A percentile compares a stretch with the other conserved stretches of the same genome.
Conservation (phyloP, 2,113 vertebrate genomes). For the Hydrolagus affinis region DNA sequence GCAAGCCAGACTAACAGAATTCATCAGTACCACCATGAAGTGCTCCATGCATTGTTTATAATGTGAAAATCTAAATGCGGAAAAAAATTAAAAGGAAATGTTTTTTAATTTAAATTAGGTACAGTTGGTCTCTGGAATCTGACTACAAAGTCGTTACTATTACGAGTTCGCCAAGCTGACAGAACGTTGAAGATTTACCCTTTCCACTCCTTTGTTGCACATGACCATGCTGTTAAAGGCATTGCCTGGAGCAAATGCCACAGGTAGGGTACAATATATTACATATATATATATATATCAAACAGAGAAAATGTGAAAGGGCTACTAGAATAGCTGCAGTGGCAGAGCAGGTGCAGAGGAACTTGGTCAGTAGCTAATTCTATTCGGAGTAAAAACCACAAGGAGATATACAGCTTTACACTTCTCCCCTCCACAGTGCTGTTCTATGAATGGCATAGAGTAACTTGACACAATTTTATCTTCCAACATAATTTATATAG, state of each 20-base stretch:
- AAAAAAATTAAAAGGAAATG: neutral
- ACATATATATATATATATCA: no score
- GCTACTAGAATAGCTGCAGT: neutral
- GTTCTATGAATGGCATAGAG: no score
- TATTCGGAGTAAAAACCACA: no score
- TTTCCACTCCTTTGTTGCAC: slow-evolving; percentile 72
- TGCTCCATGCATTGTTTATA: neutral
- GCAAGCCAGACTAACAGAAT: neutral
- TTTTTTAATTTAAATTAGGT: slow-evolving; percentile 51
- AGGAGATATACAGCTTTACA: no score
- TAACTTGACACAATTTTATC: no score
- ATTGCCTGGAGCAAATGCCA: slow-evolving; percentile 79
- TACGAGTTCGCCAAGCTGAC: slow-evolving; percentile 58
- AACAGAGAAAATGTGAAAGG: neutral
- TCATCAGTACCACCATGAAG: neutral
- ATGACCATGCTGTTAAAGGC: slow-evolving; percentile 69
- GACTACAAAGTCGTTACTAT: slow-evolving; percentile 65
- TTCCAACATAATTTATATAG: no score
- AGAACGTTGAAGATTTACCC: slow-evolving; percentile 68
- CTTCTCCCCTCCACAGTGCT: no score
- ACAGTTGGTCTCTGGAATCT: slow-evolving; percentile 83
- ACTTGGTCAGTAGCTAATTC: no score
- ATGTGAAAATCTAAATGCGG: neutral
- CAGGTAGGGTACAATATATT: slow-evolving; percentile 46
- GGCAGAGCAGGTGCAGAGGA: no score